A percentile compares a stretch with the other conserved stretches of the same genome.
Conservation (phyloP, 2,888 invertebrate species). For the Lasioglossum malachurum region DNA sequence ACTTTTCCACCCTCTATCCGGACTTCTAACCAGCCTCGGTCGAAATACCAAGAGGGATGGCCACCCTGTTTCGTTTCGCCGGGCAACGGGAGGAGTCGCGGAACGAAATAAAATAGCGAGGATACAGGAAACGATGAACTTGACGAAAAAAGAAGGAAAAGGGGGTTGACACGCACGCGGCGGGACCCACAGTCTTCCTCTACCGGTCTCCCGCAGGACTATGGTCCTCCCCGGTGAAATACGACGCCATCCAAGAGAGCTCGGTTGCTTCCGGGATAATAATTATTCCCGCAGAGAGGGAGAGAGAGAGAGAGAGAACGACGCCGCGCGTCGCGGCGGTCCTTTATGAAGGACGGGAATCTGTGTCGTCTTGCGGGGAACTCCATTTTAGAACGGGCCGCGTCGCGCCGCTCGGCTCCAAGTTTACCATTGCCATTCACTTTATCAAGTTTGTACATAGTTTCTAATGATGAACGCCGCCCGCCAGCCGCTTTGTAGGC, state of each 20-base stretch:
- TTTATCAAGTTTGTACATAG: slow-evolving; percentile 14
- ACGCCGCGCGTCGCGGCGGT: background rate
- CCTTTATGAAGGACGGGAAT: slow-evolving; percentile 32
- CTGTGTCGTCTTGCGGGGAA: slow-evolving; percentile 12
- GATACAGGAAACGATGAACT: slow-evolving; percentile 16
- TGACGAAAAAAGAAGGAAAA: background rate
- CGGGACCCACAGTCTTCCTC: slow-evolving; percentile 28
- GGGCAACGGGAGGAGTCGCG: background rate
- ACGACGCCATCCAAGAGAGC: slow-evolving; percentile 18
- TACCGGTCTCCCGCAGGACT: slow-evolving; percentile 34
- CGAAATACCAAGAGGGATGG: slow-evolving; percentile 6
- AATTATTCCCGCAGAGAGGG: slow-evolving; percentile 45
- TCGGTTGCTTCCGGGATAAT: slow-evolving; percentile 57
- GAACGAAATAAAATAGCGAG: slow-evolving; percentile 34
- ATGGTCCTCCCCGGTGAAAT: slow-evolving; percentile 40
- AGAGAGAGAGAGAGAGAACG: no score
- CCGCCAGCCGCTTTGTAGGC: background rate
- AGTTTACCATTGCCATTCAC: slow-evolving; percentile 24
- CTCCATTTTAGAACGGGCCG: slow-evolving; percentile 26
- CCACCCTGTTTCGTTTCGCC: slow-evolving; percentile 19
- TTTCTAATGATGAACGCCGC: slow-evolving; percentile 7
- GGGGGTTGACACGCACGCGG: background rate
- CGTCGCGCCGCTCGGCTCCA: background rate
- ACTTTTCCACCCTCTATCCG: slow-evolving; percentile 70
- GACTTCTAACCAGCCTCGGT: slow-evolving; percentile 14